These are phyloP conservation scores for Spisula subtruncata DNA, from an alignment of 2,888 invertebrate species.

Conservation along the genomic window DNA sequence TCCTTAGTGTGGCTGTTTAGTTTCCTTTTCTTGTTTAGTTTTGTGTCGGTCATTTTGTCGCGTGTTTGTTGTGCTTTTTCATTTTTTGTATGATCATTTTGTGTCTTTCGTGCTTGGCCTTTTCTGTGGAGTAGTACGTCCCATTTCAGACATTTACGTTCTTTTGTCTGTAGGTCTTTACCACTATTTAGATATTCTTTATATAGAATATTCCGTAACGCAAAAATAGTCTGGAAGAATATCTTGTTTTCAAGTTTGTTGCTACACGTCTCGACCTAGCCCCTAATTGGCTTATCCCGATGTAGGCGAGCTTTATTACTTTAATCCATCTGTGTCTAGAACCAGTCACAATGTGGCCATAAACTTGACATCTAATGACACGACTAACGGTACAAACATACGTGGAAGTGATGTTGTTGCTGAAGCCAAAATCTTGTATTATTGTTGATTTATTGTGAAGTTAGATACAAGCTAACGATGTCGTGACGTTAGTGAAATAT, in stretches of 20 bases:
- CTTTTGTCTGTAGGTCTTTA: too few species aligned
- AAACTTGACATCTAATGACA: background rate
- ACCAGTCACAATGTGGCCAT: background rate
- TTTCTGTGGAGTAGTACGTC: too few species aligned
- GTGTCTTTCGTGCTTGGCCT: too few species aligned
- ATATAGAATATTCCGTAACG: too few species aligned
- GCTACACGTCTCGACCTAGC: background rate
- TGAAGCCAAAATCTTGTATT: background rate
- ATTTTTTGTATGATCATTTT: too few species aligned
- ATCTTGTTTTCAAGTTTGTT: too few species aligned
- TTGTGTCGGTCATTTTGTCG: too few species aligned
- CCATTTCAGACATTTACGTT: too few species aligned
- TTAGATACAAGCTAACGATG: background rate
- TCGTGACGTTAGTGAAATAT: background rate
- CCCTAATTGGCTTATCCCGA: background rate
- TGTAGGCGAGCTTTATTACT: slow-evolving; percentile 18
- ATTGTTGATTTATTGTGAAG: background rate
- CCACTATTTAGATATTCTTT: too few species aligned
- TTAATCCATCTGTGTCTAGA: background rate
- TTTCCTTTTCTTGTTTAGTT: too few species aligned
- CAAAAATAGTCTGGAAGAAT: background rate
- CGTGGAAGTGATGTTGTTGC: background rate
- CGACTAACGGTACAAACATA: background rate
- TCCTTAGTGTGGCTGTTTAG: too few species aligned
- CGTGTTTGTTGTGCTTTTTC: too few species aligned